Base-by-base conservation (phyloP, 2,797 vertebrate species). In the Myiotriccus ornatus region DNA sequence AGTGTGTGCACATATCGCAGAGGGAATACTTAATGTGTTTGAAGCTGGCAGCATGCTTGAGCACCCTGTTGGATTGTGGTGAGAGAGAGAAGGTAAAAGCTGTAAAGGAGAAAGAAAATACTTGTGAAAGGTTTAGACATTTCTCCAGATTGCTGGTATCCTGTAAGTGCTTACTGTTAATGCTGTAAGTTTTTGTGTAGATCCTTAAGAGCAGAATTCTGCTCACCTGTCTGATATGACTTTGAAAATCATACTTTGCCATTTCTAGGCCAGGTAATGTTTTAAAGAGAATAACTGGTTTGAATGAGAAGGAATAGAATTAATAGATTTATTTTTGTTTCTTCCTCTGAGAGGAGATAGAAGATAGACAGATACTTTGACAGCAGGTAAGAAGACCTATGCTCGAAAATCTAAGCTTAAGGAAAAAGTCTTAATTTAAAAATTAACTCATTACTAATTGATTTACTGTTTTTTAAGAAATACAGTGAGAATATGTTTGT, bases 121-220 rank as follows among this genome's bases (percentile, higher is more conserved):
- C 78, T 88, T 90, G 53, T 78, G 82, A 95, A 94, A 92, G 78
- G 74, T 69, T 94, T 88, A 90, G 87, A 43, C 85, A 84, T 86
- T 94, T 87, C 75, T 91, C 86, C 89, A 93, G 75, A 43, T 60
- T 92, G 53, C 55, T 64, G 27, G 35, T 84, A 49, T 27, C 44
- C 41, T 55, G 32, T 21, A 55, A 34, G 37, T 52, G 44, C 35
- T 86, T 82, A 81, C 69, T 90, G n/a, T 70, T 84, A 82, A 37
- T 65, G 52, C 24, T 74, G 59, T 43, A 62, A 78, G 60, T 89
- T 89, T 52, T 65, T 89, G 47, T 77, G 27, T 65, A 87, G 74
- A 74, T 4, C 20, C 28, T 82, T 82, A 46, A 57, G 35, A 64
- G 50, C 30, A 89, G 23, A 76, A 74, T 91, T 95, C 85, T 93